phyloP scores from a whole-genome alignment of 1,140 invertebrate species.

The Arctopsyche grandis region DNA sequence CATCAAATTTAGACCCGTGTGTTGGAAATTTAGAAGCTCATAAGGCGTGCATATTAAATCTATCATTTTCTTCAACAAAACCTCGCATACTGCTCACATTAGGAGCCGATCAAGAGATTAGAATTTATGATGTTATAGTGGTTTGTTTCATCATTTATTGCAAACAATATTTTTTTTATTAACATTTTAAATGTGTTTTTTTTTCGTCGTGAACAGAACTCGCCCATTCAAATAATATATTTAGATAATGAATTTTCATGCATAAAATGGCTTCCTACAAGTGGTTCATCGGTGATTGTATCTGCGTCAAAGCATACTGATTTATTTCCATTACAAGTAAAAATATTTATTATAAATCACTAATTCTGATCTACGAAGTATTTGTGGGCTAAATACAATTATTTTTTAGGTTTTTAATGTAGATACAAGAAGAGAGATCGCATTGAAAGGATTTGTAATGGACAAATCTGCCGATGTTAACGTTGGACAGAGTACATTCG shows the following conservation, averaged over 20 bases:
- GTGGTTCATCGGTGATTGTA: slow-evolving; percentile 11
- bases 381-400: too few species aligned
- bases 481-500: neutral
- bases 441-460: slow-evolving; percentile 20
- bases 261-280: slow-evolving; percentile 34
- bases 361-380: too few species aligned
- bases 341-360: neutral
- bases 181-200: neutral
- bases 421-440: slow-evolving; percentile 8
- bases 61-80: slow-evolving; percentile 29
- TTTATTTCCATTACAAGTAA: slow-evolving; percentile 1
- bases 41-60: slow-evolving; percentile 24
- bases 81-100: slow-evolving; percentile 27
- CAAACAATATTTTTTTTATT: neutral
- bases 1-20: neutral
- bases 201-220: slow-evolving; percentile 3
- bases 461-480: neutral
- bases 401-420: slow-evolving; percentile 36
- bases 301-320: neutral
- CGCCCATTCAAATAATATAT: slow-evolving; percentile 20
- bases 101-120: slow-evolving; percentile 44
- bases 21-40: slow-evolving; percentile 35
- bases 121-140: slow-evolving; percentile 42
- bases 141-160: neutral
- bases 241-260: slow-evolving; percentile 24